Evolutionary conservation across 2,113 vertebrate genomes (phyloP).

Genomic region (Cepphus grylle): DNA sequence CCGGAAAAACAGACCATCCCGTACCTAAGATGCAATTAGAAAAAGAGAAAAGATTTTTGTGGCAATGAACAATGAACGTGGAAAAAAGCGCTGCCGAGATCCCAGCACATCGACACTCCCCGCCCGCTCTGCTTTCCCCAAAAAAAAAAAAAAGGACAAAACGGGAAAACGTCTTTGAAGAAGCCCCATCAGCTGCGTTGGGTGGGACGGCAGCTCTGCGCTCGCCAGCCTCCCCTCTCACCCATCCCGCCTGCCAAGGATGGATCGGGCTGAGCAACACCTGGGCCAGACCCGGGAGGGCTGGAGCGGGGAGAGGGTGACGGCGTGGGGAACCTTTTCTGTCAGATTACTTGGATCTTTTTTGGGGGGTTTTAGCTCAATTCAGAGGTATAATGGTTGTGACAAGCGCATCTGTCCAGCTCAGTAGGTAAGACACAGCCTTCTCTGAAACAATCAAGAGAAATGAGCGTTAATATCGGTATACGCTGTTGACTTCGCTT

Average conservation of each 20-base stretch:
- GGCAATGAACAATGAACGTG: accelerated
- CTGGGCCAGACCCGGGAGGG: background rate
- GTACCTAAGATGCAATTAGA: background rate
- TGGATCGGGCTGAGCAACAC: background rate
- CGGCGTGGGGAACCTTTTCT: accelerated
- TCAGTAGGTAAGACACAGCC: background rate
- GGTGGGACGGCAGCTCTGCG: background rate
- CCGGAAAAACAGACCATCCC: background rate
- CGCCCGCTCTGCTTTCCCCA: background rate
- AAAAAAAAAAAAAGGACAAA: background rate
- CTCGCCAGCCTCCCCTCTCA: no score
- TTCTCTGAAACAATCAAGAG: background rate
- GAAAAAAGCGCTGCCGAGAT: background rate
- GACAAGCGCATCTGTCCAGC: background rate
- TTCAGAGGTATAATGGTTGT: background rate
- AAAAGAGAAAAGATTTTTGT: background rate
- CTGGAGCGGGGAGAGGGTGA: background rate
- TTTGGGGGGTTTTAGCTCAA: background rate
- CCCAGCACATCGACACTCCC: accelerated
- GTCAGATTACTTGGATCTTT: background rate
- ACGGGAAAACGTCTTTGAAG: background rate
- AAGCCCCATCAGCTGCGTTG: no score
- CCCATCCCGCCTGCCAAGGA: background rate
- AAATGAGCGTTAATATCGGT: no score
- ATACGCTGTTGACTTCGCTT: background rate